Conservation (phyloP, 2,797 vertebrate species). For the Gobio occitaniae region DNA sequence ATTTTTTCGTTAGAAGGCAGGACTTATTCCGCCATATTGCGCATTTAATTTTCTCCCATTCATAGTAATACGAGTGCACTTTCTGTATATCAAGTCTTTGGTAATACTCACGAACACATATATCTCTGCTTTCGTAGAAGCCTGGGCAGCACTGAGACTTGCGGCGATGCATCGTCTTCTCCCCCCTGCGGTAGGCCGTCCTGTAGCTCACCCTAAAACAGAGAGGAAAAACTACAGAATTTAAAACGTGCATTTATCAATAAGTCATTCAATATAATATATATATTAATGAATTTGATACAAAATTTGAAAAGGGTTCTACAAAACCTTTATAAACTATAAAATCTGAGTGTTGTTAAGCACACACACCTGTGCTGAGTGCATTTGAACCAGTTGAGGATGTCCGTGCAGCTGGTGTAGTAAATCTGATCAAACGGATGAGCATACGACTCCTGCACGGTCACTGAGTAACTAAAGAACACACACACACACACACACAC, state of each 20-base stretch:
- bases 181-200: constrained; percentile 90
- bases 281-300: not conserved
- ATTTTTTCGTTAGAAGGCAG: no score
- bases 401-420: constrained; percentile 95
- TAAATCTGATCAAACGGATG: constrained; percentile 95
- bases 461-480: constrained; percentile 89
- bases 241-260: not conserved
- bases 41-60: no score
- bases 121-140: constrained; percentile 90
- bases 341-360: not conserved
- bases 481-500: constrained; percentile 49
- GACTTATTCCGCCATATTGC: no score
- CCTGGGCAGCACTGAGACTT: constrained; percentile 97
- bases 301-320: not conserved
- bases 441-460: constrained; percentile 93
- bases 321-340: not conserved
- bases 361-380: constrained; percentile 90
- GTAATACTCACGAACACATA: constrained; percentile 89
- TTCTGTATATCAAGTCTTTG: no score
- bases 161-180: constrained; percentile 95
- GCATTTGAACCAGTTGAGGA: constrained; percentile 98
- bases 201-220: constrained; percentile 89
- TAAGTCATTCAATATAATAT: not conserved
- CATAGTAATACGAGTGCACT: no score
- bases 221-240: not conserved